These are phyloP conservation scores for Eupleurogrammus muticus DNA, from an alignment of 2,797 vertebrate genomes.

Conservation along the genomic window DNA sequence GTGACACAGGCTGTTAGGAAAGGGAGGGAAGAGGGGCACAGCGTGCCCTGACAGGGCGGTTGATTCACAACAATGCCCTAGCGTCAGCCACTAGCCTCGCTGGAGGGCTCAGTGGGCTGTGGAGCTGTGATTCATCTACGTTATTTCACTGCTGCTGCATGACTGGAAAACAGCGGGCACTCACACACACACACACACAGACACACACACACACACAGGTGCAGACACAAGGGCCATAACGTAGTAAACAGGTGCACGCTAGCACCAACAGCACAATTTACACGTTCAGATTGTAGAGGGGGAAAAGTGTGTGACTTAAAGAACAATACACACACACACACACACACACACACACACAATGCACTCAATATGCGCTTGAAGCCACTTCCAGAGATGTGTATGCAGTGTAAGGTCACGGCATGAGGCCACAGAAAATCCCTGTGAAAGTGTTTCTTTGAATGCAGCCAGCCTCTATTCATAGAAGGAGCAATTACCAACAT, in stretches of 20 bases:
- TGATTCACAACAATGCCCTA: slow-evolving; percentile 61
- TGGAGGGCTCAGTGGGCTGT: slow-evolving; percentile 32
- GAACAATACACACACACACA: slow-evolving; percentile 14
- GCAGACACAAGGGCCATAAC: slow-evolving; percentile 8
- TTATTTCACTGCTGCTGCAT: slow-evolving; percentile 38
- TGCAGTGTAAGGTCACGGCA: neutral
- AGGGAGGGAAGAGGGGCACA: slow-evolving; percentile 39
- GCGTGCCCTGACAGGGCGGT: slow-evolving; percentile 44
- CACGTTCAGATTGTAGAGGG: neutral
- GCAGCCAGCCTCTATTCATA: neutral
- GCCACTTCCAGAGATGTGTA: slow-evolving; percentile 3
- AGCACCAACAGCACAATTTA: slow-evolving; percentile 7
- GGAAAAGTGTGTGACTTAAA: slow-evolving; percentile 1
- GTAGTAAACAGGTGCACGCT: slow-evolving; percentile 27
- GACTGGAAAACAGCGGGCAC: neutral
- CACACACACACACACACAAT: slow-evolving; percentile 19
- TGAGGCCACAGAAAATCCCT: neutral
- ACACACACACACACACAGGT: slow-evolving; percentile 13
- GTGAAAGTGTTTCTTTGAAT: neutral
- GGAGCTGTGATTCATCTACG: slow-evolving; percentile 55
- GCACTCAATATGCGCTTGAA: slow-evolving; percentile 38
- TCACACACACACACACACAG: slow-evolving; percentile 5
- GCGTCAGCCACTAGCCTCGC: slow-evolving; percentile 50
- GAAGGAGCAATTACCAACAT: neutral
- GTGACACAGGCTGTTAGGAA: slow-evolving; percentile 59